Evolutionary conservation across 2,797 vertebrate genomes (phyloP).

Genomic region (Garrulus glandarius): DNA sequence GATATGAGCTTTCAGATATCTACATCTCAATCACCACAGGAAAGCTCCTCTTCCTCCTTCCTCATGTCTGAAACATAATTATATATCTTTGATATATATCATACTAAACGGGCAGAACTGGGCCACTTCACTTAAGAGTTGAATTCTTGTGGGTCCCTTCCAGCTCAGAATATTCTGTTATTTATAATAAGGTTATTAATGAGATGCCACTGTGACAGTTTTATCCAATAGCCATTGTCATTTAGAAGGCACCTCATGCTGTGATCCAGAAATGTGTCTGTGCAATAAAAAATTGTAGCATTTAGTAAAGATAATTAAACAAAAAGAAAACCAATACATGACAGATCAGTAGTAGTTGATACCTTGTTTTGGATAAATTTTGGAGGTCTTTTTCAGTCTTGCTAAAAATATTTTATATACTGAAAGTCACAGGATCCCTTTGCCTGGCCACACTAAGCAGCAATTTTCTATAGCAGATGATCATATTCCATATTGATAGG

Average conservation of each 20-base stretch:
- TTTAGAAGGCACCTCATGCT: neutral
- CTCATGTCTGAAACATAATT: neutral
- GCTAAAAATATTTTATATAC: neutral
- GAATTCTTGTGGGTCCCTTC: neutral
- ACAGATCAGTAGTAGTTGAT: neutral
- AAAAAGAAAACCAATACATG: neutral
- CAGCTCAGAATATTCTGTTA: neutral
- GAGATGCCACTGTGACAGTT: neutral
- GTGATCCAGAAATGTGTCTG: neutral
- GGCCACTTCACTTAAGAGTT: neutral
- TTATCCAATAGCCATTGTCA: neutral
- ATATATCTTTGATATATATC: neutral
- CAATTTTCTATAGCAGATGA: neutral
- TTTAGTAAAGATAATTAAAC: neutral
- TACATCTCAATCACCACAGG: neutral
- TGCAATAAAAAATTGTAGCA: neutral
- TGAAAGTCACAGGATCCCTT: neutral
- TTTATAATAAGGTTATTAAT: neutral
- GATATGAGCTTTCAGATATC: neutral
- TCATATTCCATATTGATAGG: rapidly evolving
- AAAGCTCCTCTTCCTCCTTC: neutral
- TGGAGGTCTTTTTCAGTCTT: rapidly evolving
- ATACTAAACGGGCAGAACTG: neutral
- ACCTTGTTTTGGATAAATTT: neutral
- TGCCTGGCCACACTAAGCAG: neutral